Base-by-base conservation (phyloP, 35 echinoderm and acorn worm species). In the Eucidaris tribuloides region DNA sequence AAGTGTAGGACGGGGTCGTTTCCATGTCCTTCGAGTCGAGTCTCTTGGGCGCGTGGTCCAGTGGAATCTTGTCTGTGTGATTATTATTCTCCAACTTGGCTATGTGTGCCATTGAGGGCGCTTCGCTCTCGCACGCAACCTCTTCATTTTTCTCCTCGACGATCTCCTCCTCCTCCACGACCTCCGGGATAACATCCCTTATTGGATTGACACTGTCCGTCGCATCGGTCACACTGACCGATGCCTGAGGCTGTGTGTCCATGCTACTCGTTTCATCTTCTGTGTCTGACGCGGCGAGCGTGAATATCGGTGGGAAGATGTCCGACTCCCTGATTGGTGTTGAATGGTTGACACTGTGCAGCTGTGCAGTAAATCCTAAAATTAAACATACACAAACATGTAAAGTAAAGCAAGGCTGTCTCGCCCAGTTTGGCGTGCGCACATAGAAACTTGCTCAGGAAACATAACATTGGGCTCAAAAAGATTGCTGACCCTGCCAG, bases 101-200 rank as follows among this genome's bases (percentile, higher is more conserved):
- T 3, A 32, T 18, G 30, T 20, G 56, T 32, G 61, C 30, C 38
- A n/a, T 41, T 2, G 68, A 19, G 17, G 34, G 40, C 17, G 68
- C 37, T 41, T 74, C 37, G 20, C 37, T 74, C n/a, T 74, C 68
- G 23, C 68, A 41, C 18, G 37, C 68, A n/a, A 22, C 68, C 25
- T 22, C 41, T 3, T 74, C 24, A 5, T 40, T 23, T 36, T 74
- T 36, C 35, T 38, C 41, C 7, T 27, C 68, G 35, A 44, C n/a
- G 2, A 44, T 40, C 68, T 74, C 68, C 68, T 74, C 68, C 37
- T 74, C 68, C 41, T 74, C 68, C 20, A 74, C 68, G 5, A 74
- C 35, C 9, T 74, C 23, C 7, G 68, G 68, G 0, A 74, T 33
- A 19, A 40, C 35, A 40, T 74, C 68, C 7, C 68, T 17, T 6